Conservation (phyloP, 2,888 invertebrate genomes). For the Saturnia japonica region DNA sequence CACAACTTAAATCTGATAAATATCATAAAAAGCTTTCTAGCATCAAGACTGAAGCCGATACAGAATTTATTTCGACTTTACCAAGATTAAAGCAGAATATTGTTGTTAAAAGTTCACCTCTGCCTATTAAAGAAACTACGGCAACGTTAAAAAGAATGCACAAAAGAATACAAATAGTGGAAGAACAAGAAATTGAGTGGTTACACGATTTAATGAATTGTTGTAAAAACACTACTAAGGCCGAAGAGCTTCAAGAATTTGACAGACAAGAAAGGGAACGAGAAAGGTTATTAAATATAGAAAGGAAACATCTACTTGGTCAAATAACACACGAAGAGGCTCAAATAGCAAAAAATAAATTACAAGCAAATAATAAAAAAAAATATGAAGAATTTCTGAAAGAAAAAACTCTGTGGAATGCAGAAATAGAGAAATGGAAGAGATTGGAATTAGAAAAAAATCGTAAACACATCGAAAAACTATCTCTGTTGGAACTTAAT, state of each 20-base stretch:
- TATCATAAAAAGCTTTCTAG: conserved; percentile 46
- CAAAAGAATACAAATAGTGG: conserved; percentile 62
- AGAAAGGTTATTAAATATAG: conserved; percentile 76
- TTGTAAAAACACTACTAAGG: conserved; percentile 63
- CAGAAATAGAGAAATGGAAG: conserved; percentile 78
- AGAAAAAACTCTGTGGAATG: conserved; percentile 72
- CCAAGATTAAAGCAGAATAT: conserved; percentile 40
- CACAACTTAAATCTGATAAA: conserved; percentile 54
- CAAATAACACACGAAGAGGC: conserved; percentile 83
- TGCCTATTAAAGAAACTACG: conserved; percentile 70
- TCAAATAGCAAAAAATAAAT: conserved; percentile 77
- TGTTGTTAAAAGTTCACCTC: conserved; percentile 32
- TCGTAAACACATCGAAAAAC: conserved; percentile 68
- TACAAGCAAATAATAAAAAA: conserved; percentile 71
- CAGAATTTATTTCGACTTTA: conserved; percentile 37
- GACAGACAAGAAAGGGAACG: conserved; percentile 72
- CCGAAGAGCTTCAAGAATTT: conserved; percentile 69
- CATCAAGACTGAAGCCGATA: conserved; percentile 53
- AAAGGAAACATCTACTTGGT: conserved; percentile 82
- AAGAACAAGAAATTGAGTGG: conserved; percentile 73
- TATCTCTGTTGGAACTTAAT: conserved; percentile 57
- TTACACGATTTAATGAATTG: conserved; percentile 74
- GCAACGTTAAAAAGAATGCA: conserved; percentile 79
- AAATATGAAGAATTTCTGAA: conserved; percentile 75
- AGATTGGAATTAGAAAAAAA: conserved; percentile 73